phyloP scores from a whole-genome alignment of 2,888 invertebrate genomes.

The Chironomus tentans region DNA sequence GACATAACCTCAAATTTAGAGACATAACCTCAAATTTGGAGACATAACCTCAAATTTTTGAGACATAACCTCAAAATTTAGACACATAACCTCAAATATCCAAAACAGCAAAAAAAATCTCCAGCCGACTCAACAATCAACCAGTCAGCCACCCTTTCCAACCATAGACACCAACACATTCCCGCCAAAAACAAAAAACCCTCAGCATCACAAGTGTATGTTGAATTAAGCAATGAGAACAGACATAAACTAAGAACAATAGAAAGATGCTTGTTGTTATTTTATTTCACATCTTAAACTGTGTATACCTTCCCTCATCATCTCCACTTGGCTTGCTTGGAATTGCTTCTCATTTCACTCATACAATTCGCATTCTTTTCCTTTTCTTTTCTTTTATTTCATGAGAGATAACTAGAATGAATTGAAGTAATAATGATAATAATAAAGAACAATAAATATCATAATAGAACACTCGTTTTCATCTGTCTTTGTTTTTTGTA shows the following conservation, averaged over 20 bases:
- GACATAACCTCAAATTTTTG: too few relatives aligned
- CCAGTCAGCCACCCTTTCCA: neutral
- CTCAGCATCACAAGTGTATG: neutral
- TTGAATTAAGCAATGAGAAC: neutral
- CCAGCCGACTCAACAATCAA: too few relatives aligned
- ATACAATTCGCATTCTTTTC: neutral
- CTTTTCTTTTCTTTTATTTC: neutral
- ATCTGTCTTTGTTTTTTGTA: neutral
- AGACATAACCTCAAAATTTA: too few relatives aligned
- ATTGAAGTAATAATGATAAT: conserved; percentile 26
- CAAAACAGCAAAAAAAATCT: too few relatives aligned
- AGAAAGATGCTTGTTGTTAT: neutral
- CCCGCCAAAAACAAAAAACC: neutral
- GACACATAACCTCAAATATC: too few relatives aligned
- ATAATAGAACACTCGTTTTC: conserved; percentile 18
- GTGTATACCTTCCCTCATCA: neutral
- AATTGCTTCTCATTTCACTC: too few relatives aligned
- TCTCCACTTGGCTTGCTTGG: too few relatives aligned
- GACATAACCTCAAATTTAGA: too few relatives aligned
- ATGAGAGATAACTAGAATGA: conserved; percentile 21
- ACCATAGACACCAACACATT: neutral
- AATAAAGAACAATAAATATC: conserved; percentile 25
- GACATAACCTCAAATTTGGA: too few relatives aligned
- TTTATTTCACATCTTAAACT: neutral
- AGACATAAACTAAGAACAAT: conserved; percentile 20